Evolutionary conservation across 2,888 invertebrate genomes (phyloP).

Genomic region (Bhutanitis thaidina): DNA sequence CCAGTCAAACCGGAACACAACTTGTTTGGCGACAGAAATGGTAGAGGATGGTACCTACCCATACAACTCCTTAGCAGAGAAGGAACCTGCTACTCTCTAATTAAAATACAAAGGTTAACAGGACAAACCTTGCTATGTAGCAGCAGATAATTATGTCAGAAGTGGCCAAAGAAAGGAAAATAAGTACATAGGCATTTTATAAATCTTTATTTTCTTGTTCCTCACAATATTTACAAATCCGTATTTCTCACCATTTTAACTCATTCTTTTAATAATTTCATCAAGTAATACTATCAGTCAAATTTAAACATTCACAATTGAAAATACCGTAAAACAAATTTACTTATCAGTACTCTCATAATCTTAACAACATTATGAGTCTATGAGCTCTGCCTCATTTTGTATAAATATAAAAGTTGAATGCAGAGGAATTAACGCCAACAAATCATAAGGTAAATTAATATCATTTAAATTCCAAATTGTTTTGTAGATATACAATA

Average conservation of each 20-base stretch:
- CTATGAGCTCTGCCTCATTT: too few species aligned
- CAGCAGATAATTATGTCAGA: too few species aligned
- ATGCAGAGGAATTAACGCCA: neutral
- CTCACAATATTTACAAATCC: conserved; percentile 14
- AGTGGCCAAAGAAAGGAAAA: too few species aligned
- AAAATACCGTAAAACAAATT: neutral
- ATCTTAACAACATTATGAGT: neutral
- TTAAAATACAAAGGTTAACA: too few species aligned
- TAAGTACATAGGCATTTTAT: too few species aligned
- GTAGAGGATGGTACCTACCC: too few species aligned
- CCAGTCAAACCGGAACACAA: too few species aligned
- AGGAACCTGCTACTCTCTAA: too few species aligned
- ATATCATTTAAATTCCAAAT: neutral
- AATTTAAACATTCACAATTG: neutral
- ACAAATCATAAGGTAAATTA: neutral
- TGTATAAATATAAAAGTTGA: neutral
- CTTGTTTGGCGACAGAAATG: too few species aligned
- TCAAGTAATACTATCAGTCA: conserved; percentile 10
- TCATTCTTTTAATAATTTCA: neutral
- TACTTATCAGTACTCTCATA: neutral
- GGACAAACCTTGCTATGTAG: too few species aligned
- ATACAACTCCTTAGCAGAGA: too few species aligned
- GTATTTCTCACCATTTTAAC: conserved; percentile 3
- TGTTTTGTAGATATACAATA: neutral
- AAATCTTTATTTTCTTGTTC: neutral